Evolutionary conservation across 2,888 invertebrate genomes (phyloP), one percentile per base, ranked within the genome.

Genomic region (Petrolisthes cinctipes): DNA sequence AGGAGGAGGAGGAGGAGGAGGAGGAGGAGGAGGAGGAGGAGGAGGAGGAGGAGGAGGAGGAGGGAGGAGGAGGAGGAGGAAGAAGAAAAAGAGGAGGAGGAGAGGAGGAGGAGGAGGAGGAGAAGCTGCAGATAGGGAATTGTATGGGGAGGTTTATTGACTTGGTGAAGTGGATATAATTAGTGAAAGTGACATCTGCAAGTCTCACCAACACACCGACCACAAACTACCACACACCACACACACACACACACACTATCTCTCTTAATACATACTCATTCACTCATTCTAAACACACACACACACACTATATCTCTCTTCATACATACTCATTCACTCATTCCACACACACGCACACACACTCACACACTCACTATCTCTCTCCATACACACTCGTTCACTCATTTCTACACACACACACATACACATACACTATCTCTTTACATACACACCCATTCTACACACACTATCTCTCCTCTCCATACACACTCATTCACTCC

Each of bases 241-340:
- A 76, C 76, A 76, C 76, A 76, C 76, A 76, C 76, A 76, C 76
- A 76, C 76, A 76, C 76, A 7, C 76, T 37, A 37, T 37, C 37
- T 37, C 37, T 37, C 37, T 37, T 37, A 0, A 37, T 37, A 37
- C 37, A 37, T 2, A 1, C 37, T 37, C 37, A 37, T 37, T 37
- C 37, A 37, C 37, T 37, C 37, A 37, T 37, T 37, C 2, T 37
- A 76, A 5, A 76, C 76, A 76, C 76, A 23, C 37, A 76, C 76
- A 76, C 76, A 76, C 76, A 23, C 5, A 11, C 37, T 61, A 61
- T 61, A 9, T 6, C 5, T 14, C 14, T 11, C 66, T 7, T 11
- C 66, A 73, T 73, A 54, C 14, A 79, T 14, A 73, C n/a, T 73
- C 5, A 73, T 20, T 73, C 5, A 73, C n/a, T 5, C n/a, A 5